A percentile compares a stretch with the other conserved stretches of the same genome.
phyloP scores from a whole-genome alignment of 2,113 vertebrate species.

The Sakesphorus luctuosus region DNA sequence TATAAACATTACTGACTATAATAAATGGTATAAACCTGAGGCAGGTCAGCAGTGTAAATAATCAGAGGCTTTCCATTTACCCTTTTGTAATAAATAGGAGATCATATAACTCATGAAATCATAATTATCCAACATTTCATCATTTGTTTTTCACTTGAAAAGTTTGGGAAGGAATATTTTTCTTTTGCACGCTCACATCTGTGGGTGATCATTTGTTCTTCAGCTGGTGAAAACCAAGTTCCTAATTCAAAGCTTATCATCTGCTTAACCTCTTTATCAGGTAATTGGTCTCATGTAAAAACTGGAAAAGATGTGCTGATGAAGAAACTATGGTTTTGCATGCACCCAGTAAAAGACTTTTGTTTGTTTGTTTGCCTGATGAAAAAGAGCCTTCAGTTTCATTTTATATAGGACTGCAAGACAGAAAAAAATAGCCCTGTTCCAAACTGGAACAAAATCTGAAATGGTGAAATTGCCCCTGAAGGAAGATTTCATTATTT shows the following conservation, averaged over 20 bases:
- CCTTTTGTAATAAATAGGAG: conserved; percentile 42
- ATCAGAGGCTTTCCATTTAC: conserved; percentile 60
- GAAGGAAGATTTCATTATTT: conserved; percentile 10
- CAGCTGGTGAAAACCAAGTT: neutral
- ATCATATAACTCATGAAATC: conserved; percentile 46
- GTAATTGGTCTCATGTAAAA: neutral
- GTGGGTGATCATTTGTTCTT: neutral
- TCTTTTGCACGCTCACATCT: neutral
- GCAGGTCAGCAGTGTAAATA: conserved; percentile 66
- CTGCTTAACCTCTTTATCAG: neutral
- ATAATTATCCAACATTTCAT: conserved; percentile 42
- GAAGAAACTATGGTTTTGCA: neutral
- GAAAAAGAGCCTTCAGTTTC: neutral
- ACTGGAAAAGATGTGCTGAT: neutral
- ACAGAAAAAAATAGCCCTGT: neutral
- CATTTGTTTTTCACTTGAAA: conserved; percentile 50
- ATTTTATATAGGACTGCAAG: neutral
- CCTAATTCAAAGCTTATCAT: neutral
- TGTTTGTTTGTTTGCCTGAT: neutral
- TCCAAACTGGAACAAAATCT: neutral
- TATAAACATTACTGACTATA: conserved; percentile 70
- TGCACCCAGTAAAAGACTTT: neutral
- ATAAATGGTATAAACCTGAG: conserved; percentile 46
- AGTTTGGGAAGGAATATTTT: neutral
- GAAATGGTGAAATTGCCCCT: neutral